These are phyloP conservation scores for Odontamblyopus lacepedii DNA, from an alignment of 2,797 vertebrate genomes.

Conservation along the genomic window DNA sequence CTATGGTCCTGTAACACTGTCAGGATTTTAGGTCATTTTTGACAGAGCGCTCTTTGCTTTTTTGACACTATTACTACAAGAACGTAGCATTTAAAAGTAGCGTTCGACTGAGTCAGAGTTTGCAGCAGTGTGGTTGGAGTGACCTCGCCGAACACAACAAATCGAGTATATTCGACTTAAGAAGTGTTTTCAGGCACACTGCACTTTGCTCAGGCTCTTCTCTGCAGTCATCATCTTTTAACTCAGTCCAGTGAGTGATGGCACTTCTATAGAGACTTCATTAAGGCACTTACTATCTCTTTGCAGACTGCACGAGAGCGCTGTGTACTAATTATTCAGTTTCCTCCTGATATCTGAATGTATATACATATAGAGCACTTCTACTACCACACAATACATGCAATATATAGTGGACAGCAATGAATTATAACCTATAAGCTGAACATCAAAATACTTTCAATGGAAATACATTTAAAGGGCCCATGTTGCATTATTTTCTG, in stretches of 20 bases:
- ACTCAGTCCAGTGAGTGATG: neutral
- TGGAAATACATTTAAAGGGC: too few species aligned
- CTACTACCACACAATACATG: neutral
- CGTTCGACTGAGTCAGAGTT: conserved; percentile 44
- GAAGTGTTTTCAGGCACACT: conserved; percentile 40
- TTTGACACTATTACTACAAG: conserved; percentile 1
- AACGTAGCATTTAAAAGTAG: conserved; percentile 25
- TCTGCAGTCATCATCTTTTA: neutral
- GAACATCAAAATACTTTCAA: too few species aligned
- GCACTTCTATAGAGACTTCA: neutral
- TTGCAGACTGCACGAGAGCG: neutral
- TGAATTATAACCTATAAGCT: too few species aligned
- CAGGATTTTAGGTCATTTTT: neutral
- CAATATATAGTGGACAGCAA: too few species aligned
- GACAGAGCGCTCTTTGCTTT: neutral
- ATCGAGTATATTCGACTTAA: conserved; percentile 28
- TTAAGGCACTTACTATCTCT: neutral
- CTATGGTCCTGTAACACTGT: neutral
- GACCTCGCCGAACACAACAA: conserved; percentile 19
- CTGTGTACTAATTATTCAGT: neutral
- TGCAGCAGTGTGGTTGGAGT: conserved; percentile 42
- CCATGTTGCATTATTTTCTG: too few species aligned
- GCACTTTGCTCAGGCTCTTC: neutral
- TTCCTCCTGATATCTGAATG: neutral
- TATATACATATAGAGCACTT: neutral